Evolutionary conservation across 2,888 invertebrate genomes (phyloP), one percentile per base, ranked within the genome.

Genomic region (Zaprionus obscuricornis): DNA sequence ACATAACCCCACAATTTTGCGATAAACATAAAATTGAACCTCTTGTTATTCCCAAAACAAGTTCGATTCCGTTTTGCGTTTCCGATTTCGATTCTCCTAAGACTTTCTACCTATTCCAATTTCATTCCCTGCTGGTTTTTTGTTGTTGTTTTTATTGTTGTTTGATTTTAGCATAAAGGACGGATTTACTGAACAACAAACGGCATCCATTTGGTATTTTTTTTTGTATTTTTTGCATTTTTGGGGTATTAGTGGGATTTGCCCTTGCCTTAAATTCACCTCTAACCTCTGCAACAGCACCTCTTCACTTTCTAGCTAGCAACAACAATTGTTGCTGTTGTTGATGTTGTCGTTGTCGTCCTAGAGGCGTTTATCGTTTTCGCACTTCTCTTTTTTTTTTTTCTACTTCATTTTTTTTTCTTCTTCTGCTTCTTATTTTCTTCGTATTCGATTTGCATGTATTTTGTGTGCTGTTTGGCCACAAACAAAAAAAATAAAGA

Each of bases 91-190:
- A 20, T 18, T 22, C 22, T 34, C 29, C 17, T 11, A 7, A 10
- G 39, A 39, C 16, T 45, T 27, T 16, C n/a, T 57, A 33, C n/a
- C 50, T 47, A 46, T 46, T 46, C 60, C 70, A 71, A 66, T 68
- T 74, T 70, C 42, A 70, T 66, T 60, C 75, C 57, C 66, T 58
- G 74, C 58, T 66, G 74, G 57, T 58, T 60, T 54, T 26, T 11
- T 56, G n/a, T n/a, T n/a, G n/a, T n/a, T n/a, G n/a, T 74, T 81
- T 60, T 84, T 74, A 82, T 84, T 82, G 74, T 82, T 82, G 78
- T 78, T 84, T 77, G 76, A 83, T 83, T 77, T 83, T 58, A 60
- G 74, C 84, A 77, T 77, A 77, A 77, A 77, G 66, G 65, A 62
- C 68, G 84, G 76, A 83, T 79, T 83, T 77, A 73, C 50, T 68